Base-by-base conservation (phyloP, 2,113 vertebrate genomes). In the Raja brachyura region DNA sequence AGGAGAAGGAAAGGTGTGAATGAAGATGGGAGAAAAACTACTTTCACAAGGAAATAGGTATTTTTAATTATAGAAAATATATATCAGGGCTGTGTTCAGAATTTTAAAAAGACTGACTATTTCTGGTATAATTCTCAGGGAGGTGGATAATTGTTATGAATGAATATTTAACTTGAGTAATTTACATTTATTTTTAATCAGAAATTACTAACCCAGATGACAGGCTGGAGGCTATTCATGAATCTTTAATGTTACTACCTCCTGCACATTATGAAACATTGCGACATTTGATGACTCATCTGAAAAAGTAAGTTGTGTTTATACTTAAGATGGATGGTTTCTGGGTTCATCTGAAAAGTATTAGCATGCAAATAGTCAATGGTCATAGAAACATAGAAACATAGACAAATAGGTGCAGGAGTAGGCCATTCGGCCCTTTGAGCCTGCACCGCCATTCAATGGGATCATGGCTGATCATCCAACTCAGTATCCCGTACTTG, bases 201-300 rank as follows among this genome's bases (percentile, higher is more conserved):
- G 99, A 98, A 97, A 96, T 98, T 94, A 95, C 96, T 93, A 97
- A 97, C 94, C 96, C 96, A 70, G 98, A 99, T 61, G 97, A 97
- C 95, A 96, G 98, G 95, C 96, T 99, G 94, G 98, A 99, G 96
- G 98, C 98, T 0, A 95, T 99, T 94, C 98, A 99, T 4, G 98
- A 99, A 93, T 96, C 96, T 93, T 94, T 99, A 94, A 96, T 99
- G 95, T 96, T 98, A 94, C 97, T 99, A 94, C 98, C 99, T 33
- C 98, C 98, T 4, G 98, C 98, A 88, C 99, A 99, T 96, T 98
- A 98, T 0, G 99, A 99, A 96, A 99, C 98, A 22, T 97, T 99
- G 77, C 96, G 98, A 90, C 98, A 97, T 95, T 96, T 99, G 94
- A 98, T 99, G 98, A 98, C 97, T 95, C 99, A 99, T 94, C 97